Base-by-base conservation (phyloP, 2,888 invertebrate genomes). In the Achlya flavicornis region DNA sequence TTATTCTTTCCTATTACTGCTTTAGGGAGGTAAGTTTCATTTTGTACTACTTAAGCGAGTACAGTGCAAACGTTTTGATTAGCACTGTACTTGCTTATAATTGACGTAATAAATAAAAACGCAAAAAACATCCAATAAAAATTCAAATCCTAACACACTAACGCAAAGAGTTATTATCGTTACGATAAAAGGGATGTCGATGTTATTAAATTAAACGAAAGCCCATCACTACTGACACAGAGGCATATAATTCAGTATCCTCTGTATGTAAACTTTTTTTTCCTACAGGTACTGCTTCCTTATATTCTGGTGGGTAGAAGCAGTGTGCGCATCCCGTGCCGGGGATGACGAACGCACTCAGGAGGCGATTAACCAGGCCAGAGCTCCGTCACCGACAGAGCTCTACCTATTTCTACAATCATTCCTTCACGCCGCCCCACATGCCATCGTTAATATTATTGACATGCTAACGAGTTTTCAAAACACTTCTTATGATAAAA, bases 301-400 rank as follows among this genome's bases (percentile, higher is more conserved):
- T 70, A 95, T 97, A 80, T 97, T 97, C 81, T 96, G 97, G 95
- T 95, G 96, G 75, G 92, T 96, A 58, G 97, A 97, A 84, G 96
- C 96, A 12, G 93, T 96, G 8, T 95, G 94, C 75, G 95, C 95
- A 43, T 83, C 90, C 12, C 83, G 93, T 57, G 87, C 78, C 3
- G 83, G 87, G 11, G 95, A 96, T 69, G 94, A 95, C 57, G 92
- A 93, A 53, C 94, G 95, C 67, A 94, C 94, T 14, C 90, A 93
- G 76, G 94, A 95, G 67, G 96, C 96, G 12, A 81, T 97, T 59
- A 78, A 88, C 10, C 89, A 93, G 65, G 95, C 96, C 6, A 94
- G 95, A 32, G 94, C 95, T 63, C 95, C 96, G 1, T 95, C 96
- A 32, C 95, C 95, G n/a, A 94, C 96, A 72, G 97, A 97, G 81